phyloP scores from a whole-genome alignment of 2,797 vertebrate genomes.

The Labeo calbasu region DNA sequence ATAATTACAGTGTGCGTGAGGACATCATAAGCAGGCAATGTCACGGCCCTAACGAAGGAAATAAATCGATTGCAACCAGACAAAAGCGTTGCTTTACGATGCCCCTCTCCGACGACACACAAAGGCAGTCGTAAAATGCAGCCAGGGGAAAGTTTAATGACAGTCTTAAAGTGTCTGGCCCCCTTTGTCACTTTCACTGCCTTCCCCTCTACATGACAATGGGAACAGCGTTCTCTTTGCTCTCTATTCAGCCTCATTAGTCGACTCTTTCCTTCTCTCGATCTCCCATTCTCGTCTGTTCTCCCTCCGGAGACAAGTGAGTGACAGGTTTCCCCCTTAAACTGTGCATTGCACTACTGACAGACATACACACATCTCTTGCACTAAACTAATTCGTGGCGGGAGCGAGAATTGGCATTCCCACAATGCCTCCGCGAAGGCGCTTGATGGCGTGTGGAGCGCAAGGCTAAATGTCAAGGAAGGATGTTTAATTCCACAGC shows the following conservation, averaged over 20 bases:
- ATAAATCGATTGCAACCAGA: slow-evolving; percentile 82
- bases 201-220: slow-evolving; percentile 72
- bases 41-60: slow-evolving; percentile 79
- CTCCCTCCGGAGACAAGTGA: slow-evolving; percentile 75
- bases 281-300: slow-evolving; percentile 66
- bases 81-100: slow-evolving; percentile 77
- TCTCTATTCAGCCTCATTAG: slow-evolving; percentile 62
- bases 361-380: slow-evolving; percentile 36
- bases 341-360: slow-evolving; percentile 68
- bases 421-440: slow-evolving; percentile 24
- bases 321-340: slow-evolving; percentile 75
- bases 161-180: slow-evolving; percentile 80
- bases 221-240: slow-evolving; percentile 70
- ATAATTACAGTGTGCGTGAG: slow-evolving; percentile 78
- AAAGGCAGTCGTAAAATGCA: slow-evolving; percentile 77
- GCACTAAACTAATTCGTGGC: slow-evolving; percentile 37
- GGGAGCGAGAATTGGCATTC: slow-evolving; percentile 46
- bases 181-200: slow-evolving; percentile 78
- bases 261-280: slow-evolving; percentile 59
- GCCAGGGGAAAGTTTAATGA: slow-evolving; percentile 79
- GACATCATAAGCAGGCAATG: slow-evolving; percentile 80
- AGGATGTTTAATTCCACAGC: slow-evolving; percentile 72
- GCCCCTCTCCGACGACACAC: slow-evolving; percentile 69
- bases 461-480: slow-evolving; percentile 76
- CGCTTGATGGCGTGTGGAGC: slow-evolving; percentile 65